Evolutionary conservation across 2,797 vertebrate species (phyloP), one percentile per base, ranked within the genome.

Genomic region (Diplodus puntazzo): DNA sequence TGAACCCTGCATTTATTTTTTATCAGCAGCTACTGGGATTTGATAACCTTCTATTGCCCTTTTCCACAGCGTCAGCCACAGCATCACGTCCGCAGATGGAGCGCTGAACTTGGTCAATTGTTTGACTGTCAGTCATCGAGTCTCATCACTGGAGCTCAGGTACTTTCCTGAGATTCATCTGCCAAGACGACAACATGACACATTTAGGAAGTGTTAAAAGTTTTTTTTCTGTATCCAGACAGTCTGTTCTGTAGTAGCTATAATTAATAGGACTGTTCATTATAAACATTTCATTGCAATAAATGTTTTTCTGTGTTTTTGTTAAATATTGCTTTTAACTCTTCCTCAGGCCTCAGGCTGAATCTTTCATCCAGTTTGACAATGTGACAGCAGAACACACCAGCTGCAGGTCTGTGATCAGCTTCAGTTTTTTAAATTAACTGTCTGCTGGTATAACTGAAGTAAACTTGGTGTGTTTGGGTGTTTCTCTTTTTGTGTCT

Each of bases 61-160:
- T 12, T 11, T 74, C 63, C 18, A 54, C 86, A 98, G 97, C 45
- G 85, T 98, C 70, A 96, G 84, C 76, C 81, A 93, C 30, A 94
- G 91, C 11, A 59, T 49, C 0, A 80, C 94, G 27, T 93, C 96
- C 13, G 84, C 85, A 0, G 5, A 12, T 0, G 92, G 87, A 62
- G 87, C 92, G 1, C 52, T 96, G 54, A 71, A 80, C 25, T 82
- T 99, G 30, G 83, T 95, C 10, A 67, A 68, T 2, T 88, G 94
- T 73, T 80, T 97, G 80, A 90, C 72, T 43, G 78, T 90, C 55
- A 96, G 94, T 74, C 88, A 92, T 4, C 81, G 88, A 23, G 82
- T 96, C 73, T 89, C 80, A 23, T 91, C 90, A 43, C 87, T 97
- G 46, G 93, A 96, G 34, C 92, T 98, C 81, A 92, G 96, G 97